Conservation (phyloP, 2,888 invertebrate genomes). For the Amblyjoppa proteus region DNA sequence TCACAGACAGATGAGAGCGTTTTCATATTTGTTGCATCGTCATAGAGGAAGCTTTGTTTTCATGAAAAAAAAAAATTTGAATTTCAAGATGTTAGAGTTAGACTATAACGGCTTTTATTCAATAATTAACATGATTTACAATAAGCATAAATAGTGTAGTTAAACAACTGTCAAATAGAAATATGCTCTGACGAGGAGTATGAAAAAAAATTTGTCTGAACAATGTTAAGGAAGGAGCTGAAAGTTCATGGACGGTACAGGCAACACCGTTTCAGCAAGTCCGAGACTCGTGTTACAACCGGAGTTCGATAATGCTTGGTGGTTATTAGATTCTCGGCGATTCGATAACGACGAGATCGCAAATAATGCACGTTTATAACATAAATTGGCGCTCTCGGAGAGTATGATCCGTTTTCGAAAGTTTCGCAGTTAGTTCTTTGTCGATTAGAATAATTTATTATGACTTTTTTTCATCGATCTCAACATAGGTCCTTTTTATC, state of each 20-base stretch:
- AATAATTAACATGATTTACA: slow-evolving; percentile 75
- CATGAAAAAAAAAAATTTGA: too few species aligned
- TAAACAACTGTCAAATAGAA: slow-evolving; percentile 70
- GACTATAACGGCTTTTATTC: slow-evolving; percentile 72
- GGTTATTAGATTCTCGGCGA: not conserved
- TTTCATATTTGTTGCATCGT: too few species aligned
- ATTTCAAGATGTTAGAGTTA: slow-evolving; percentile 6
- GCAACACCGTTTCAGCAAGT: slow-evolving; percentile 35
- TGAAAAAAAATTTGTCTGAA: slow-evolving; percentile 64
- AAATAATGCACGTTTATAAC: slow-evolving; percentile 35
- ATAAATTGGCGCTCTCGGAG: slow-evolving; percentile 35
- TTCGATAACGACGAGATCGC: slow-evolving; percentile 13
- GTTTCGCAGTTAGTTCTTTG: slow-evolving; percentile 54
- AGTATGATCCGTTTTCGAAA: slow-evolving; percentile 29
- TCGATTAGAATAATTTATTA: slow-evolving; percentile 79
- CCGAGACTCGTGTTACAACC: slow-evolving; percentile 41
- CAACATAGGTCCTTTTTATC: slow-evolving; percentile 63
- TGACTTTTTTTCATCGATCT: slow-evolving; percentile 69
- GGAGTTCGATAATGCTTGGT: slow-evolving; percentile 21
- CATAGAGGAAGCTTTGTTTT: too few species aligned
- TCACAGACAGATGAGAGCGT: not conserved
- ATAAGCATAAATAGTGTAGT: slow-evolving; percentile 69
- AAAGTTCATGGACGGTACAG: slow-evolving; percentile 55
- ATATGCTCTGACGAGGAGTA: slow-evolving; percentile 60
- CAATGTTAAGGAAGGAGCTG: slow-evolving; percentile 64